Evolutionary conservation across 2,113 vertebrate genomes (phyloP).

Genomic region (Caloenas nicobarica): DNA sequence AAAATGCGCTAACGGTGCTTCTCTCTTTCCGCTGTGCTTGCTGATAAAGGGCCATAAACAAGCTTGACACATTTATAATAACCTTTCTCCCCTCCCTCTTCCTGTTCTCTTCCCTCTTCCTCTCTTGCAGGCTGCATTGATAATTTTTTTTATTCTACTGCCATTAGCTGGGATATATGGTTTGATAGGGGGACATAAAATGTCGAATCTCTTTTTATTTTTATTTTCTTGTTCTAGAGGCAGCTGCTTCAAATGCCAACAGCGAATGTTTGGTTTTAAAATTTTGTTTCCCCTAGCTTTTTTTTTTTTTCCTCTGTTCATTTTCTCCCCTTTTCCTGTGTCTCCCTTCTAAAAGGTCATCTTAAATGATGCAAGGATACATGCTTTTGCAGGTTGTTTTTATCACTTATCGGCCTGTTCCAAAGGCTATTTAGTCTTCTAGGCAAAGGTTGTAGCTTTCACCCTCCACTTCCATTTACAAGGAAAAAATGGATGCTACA

Average conservation of each 20-base stretch:
- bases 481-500: conserved; percentile 29
- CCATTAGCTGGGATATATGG: conserved; percentile 75
- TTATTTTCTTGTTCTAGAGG: conserved; percentile 47
- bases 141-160: conserved; percentile 74
- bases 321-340: conserved; percentile 10
- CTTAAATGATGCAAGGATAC: conserved; percentile 59
- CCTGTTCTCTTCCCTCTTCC: conserved; percentile 44
- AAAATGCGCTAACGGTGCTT: conserved; percentile 32
- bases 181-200: conserved; percentile 73
- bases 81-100: conserved; percentile 66
- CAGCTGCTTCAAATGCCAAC: conserved; percentile 31
- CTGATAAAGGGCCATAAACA: conserved; percentile 72
- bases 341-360: conserved; percentile 63
- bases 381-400: conserved; percentile 50
- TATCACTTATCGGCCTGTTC: conserved; percentile 45
- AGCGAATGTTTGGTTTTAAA: not conserved
- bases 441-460: conserved; percentile 57
- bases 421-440: conserved; percentile 38
- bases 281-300: conserved; percentile 25
- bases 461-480: conserved; percentile 28
- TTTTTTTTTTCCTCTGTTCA: not conserved
- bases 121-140: conserved; percentile 33
- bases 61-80: conserved; percentile 77
- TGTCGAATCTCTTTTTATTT: conserved; percentile 63
- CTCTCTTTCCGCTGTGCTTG: conserved; percentile 41